A percentile compares a stretch with the other conserved stretches of the same genome.
Evolutionary conservation across 2,888 invertebrate genomes (phyloP).

Genomic region (Meandrusa payeni): DNA sequence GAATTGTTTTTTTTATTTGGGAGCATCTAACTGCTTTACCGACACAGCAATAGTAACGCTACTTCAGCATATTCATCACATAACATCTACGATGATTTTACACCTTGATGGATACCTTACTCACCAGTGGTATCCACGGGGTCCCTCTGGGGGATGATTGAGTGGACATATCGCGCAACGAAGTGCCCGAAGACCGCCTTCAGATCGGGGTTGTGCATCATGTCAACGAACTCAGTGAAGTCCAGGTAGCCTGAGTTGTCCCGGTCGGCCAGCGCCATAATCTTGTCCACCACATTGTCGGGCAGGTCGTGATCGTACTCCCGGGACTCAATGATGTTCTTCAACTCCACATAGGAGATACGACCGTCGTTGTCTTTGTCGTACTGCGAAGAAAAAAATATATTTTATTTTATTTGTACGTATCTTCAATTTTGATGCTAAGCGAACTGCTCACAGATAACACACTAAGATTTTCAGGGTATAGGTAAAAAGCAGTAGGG

Average conservation of each 20-base stretch:
- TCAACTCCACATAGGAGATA: conserved; percentile 84
- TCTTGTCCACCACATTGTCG: conserved; percentile 83
- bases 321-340: conserved; percentile 79
- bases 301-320: conserved; percentile 86
- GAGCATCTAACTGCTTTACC: too few species aligned
- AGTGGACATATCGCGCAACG: conserved; percentile 81
- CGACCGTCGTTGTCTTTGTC: conserved; percentile 86
- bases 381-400: conserved; percentile 77
- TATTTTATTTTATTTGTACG: too few species aligned
- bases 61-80: too few species aligned
- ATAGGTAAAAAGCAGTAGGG: too few species aligned
- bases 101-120: conserved; percentile 14
- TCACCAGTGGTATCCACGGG: conserved; percentile 74
- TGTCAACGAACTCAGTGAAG: conserved; percentile 86
- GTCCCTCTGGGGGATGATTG: conserved; percentile 78
- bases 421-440: too few species aligned
- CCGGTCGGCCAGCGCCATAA: conserved; percentile 83
- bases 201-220: conserved; percentile 83
- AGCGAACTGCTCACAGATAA: too few species aligned
- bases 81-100: neutral
- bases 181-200: conserved; percentile 84
- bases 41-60: too few species aligned
- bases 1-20: too few species aligned
- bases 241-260: conserved; percentile 84
- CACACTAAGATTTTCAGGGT: too few species aligned